These are phyloP conservation scores for Drosophila affinis DNA, from an alignment of 2,888 invertebrate genomes.

Conservation along the genomic window DNA sequence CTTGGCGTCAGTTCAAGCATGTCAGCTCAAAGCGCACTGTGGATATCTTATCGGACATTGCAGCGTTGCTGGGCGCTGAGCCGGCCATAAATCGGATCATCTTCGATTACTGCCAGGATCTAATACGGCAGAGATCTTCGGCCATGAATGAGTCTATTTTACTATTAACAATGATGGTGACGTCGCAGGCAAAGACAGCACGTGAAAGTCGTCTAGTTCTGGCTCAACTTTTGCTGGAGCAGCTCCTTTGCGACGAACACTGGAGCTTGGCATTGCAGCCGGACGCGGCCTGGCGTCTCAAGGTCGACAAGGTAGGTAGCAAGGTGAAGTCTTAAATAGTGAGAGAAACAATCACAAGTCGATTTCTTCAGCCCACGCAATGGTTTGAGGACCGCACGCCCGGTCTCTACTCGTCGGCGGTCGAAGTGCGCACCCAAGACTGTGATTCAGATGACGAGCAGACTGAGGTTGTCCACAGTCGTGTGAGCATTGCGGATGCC, in stretches of 20 bases:
- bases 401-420: conserved; percentile 83
- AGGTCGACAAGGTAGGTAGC: conserved; percentile 68
- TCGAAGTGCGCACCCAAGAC: conserved; percentile 81
- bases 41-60: conserved; percentile 85
- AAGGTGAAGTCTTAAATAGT: no score
- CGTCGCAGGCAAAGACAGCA: conserved; percentile 34
- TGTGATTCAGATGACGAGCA: conserved; percentile 79
- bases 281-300: conserved; percentile 71
- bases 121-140: conserved; percentile 85
- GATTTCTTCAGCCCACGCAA: conserved; percentile 63
- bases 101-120: conserved; percentile 87
- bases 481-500: conserved; percentile 83
- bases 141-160: conserved; percentile 86
- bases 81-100: conserved; percentile 85
- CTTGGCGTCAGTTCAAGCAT: conserved; percentile 88
- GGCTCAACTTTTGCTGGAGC: conserved; percentile 72
- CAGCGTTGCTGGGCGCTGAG: conserved; percentile 85
- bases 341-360: background rate
- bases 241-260: conserved; percentile 79
- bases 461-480: conserved; percentile 35
- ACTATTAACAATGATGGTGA: conserved; percentile 71
- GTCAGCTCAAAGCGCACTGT: conserved; percentile 85
- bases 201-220: conserved; percentile 54
- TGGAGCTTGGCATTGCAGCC: conserved; percentile 81
- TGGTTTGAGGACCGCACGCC: conserved; percentile 82